Conservation (phyloP, 1,140 invertebrate species). For the Drosophila willistoni region DNA sequence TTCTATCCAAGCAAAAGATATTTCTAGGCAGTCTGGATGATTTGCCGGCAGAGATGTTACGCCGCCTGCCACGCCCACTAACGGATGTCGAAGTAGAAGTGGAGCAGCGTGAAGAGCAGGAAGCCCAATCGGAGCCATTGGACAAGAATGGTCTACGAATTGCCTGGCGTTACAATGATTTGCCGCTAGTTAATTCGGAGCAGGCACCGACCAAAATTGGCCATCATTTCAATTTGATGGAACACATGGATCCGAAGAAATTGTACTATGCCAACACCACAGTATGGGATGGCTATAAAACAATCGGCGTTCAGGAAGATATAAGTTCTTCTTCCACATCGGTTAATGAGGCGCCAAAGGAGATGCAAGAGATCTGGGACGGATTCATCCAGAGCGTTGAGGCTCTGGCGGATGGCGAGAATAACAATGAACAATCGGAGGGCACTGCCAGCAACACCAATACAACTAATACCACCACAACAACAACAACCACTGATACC, state of each 20-base stretch:
- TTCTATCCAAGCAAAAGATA: conserved; percentile 88
- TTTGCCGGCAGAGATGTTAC: conserved; percentile 86
- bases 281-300: conserved; percentile 74
- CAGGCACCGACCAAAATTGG: conserved; percentile 83
- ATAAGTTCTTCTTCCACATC: conserved; percentile 40
- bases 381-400: conserved; percentile 21
- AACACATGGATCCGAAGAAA: conserved; percentile 86
- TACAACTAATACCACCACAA: conserved; percentile 25
- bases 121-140: conserved; percentile 48
- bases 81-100: conserved; percentile 60
- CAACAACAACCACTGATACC: conserved; percentile 29
- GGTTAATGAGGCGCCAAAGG: conserved; percentile 36
- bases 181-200: conserved; percentile 87
- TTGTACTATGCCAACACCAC: conserved; percentile 85
- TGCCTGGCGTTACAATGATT: conserved; percentile 93
- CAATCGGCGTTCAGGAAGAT: conserved; percentile 52
- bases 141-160: conserved; percentile 89
- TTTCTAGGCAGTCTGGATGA: conserved; percentile 89
- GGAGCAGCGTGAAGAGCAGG: conserved; percentile 44
- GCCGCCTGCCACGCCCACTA: conserved; percentile 83
- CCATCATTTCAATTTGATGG: conserved; percentile 91
- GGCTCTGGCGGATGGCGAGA: conserved; percentile 28
- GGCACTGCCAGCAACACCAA: conserved; percentile 28
- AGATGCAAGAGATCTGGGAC: conserved; percentile 7
- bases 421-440: conserved; percentile 28